Evolutionary conservation across 2,888 invertebrate genomes (phyloP).

Genomic region (Podabrus alpinus): DNA sequence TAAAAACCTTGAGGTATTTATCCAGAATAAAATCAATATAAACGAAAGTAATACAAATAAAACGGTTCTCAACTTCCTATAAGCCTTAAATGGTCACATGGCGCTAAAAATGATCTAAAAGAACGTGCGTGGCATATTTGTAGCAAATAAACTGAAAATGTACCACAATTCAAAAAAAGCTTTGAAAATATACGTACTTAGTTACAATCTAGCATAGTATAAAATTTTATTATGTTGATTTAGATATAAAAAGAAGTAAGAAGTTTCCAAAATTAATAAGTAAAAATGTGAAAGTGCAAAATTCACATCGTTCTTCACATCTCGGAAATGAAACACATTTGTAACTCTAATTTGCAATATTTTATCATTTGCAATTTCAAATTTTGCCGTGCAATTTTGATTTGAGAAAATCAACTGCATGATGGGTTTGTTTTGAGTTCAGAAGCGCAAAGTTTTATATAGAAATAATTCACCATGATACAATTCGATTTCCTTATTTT

Average conservation of each 20-base stretch:
- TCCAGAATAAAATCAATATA: background rate
- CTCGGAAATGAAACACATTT: too few species aligned
- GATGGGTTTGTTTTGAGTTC: too few species aligned
- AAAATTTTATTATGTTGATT: background rate
- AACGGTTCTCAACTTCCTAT: background rate
- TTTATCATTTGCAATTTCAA: background rate
- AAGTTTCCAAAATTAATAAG: background rate
- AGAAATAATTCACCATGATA: too few species aligned
- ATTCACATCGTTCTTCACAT: too few species aligned
- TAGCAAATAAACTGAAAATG: background rate
- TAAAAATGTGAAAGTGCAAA: background rate
- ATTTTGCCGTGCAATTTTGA: too few species aligned
- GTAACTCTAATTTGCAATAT: too few species aligned
- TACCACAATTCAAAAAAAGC: background rate
- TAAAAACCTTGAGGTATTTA: background rate
- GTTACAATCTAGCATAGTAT: background rate
- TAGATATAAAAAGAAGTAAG: background rate
- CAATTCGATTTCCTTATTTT: too few species aligned
- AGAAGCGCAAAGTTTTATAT: too few species aligned
- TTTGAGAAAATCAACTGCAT: too few species aligned
- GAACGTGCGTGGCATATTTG: background rate
- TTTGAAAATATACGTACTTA: background rate
- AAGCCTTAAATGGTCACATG: background rate
- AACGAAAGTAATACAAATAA: background rate
- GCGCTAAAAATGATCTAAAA: background rate